phyloP scores from a whole-genome alignment of 2,888 invertebrate genomes.

The Caenorhabditis becei region DNA sequence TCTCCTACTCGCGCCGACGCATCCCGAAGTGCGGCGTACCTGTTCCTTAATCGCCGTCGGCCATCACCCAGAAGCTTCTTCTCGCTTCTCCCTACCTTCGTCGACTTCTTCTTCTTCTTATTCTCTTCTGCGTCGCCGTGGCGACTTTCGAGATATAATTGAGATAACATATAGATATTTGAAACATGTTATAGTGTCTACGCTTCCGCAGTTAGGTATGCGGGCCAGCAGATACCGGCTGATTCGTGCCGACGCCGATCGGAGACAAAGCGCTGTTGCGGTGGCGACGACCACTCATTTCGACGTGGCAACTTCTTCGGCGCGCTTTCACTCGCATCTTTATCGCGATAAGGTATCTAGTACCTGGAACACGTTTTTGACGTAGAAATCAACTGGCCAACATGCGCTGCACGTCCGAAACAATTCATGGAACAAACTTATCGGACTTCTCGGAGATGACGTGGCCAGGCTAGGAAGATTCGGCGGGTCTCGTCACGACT shows the following conservation, averaged over 20 bases:
- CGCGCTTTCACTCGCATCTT: slow-evolving; percentile 35
- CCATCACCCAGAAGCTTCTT: slow-evolving; percentile 54
- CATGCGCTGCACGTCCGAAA: slow-evolving; percentile 9
- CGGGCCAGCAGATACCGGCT: slow-evolving; percentile 39
- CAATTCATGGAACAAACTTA: slow-evolving; percentile 5
- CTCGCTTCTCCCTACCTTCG: slow-evolving; percentile 16
- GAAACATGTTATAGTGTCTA: slow-evolving; percentile 49
- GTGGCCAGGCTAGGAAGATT: neutral
- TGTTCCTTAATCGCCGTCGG: slow-evolving; percentile 63
- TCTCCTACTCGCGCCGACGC: slow-evolving; percentile 43
- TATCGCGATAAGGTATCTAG: slow-evolving; percentile 56
- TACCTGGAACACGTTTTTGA: slow-evolving; percentile 57
- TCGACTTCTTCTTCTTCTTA: slow-evolving; percentile 14
- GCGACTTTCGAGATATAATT: slow-evolving; percentile 58
- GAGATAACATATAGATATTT: slow-evolving; percentile 59
- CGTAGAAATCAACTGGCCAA: slow-evolving; percentile 48
- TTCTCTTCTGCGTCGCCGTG: slow-evolving; percentile 31
- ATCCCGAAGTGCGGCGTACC: slow-evolving; percentile 61
- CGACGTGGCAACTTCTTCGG: slow-evolving; percentile 51
- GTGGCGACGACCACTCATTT: slow-evolving; percentile 14
- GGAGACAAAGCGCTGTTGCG: slow-evolving; percentile 22
- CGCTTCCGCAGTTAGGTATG: slow-evolving; percentile 56
- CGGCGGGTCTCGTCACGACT: too few species aligned
- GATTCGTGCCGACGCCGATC: neutral
- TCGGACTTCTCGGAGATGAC: too few species aligned